These are phyloP conservation scores for Cyrtonyx montezumae DNA, from an alignment of 2,113 vertebrate genomes.

Conservation along the genomic window DNA sequence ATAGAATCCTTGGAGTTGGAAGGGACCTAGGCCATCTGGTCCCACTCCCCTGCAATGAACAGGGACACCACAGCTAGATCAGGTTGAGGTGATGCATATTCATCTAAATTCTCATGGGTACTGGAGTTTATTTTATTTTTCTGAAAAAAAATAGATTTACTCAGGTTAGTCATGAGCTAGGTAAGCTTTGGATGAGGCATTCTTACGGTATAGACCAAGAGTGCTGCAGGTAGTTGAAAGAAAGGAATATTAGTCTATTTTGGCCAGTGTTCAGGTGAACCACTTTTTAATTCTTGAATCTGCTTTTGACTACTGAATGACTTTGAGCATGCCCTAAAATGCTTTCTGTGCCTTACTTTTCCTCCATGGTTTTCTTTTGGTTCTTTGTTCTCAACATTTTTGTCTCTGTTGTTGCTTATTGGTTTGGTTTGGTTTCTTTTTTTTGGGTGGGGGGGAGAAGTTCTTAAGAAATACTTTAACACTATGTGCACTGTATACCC, in stretches of 20 bases:
- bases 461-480: neutral
- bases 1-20: no score
- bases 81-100: no score
- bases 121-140: neutral
- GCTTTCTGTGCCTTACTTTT: neutral
- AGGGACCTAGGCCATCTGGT: no score
- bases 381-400: neutral
- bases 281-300: neutral
- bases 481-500: neutral
- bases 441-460: neutral
- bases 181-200: neutral
- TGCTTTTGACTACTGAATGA: neutral
- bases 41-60: no score
- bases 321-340: neutral
- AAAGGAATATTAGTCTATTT: neutral
- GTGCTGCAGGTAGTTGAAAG: neutral
- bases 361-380: neutral
- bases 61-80: no score
- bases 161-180: neutral
- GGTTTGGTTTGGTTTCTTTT: no score
- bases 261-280: neutral
- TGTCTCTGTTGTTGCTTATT: fast-evolving
- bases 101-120: neutral
- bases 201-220: neutral
- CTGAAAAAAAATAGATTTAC: neutral